Base-by-base conservation (phyloP, 2,797 vertebrate genomes). In the Telmatherina bonti region DNA sequence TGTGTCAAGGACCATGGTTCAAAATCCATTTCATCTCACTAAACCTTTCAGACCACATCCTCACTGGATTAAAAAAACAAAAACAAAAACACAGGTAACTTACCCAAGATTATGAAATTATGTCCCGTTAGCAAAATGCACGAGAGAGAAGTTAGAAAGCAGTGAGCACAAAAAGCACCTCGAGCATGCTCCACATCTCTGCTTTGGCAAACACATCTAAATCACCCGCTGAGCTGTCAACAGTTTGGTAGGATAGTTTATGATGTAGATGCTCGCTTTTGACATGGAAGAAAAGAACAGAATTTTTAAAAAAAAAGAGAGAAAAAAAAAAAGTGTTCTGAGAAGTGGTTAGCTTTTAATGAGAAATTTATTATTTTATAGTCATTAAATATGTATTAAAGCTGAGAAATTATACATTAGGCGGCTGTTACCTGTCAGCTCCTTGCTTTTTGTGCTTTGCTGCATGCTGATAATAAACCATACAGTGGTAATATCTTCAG, bases 321-420 rank as follows among this genome's bases (percentile, higher is more conserved):
- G 43, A 20, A 72, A 30, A 36, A 78, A 70, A 74, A 33, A 51
- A 62, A 60, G 20, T 51, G 31, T 13, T 43, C 20, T 66, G 49
- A 12, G 41, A 74, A 57, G 60, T 51, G 62, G n/a, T 11, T 41
- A 5, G 22, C 36, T 31, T 56, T 65, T 10, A 36, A 35, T 59
- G 24, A 68, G 12, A 30, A 38, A 45, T 54, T 69, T 26, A 74
- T 67, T 54, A 64, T 82, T 79, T 79, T 16, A 67, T 57, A 62
- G 36, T 45, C 56, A 63, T 78, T 59, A 71, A 83, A 78, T 36
- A 65, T 70, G 35, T 27, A 70, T 59, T 24, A 53, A 4, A 59
- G 51, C 27, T 73, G 15, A 76, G 31, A 75, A 76, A 70, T 72
- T 73, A 62, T 38, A 43, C 26, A 70, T 64, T 38, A 55, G 11